Evolutionary conservation across 1,140 invertebrate species (phyloP), one percentile per base, ranked within the genome.

Genomic region (Aphis craccivora): DNA sequence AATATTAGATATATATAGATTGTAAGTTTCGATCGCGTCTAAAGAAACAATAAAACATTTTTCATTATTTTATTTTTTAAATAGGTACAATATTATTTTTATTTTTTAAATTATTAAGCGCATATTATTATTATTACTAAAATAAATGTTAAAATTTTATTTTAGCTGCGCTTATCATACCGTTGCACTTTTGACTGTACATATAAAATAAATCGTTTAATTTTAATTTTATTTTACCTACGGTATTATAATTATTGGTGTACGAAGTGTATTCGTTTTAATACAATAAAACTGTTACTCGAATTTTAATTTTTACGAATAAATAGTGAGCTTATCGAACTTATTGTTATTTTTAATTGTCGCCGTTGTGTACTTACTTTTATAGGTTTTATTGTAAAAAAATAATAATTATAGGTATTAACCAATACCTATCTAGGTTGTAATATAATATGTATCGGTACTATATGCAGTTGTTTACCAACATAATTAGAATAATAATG

Each of bases 231-330:
- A 53, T 60, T 67, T 67, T 67, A 67, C 30, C 30, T 67, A n/a
- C 60, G 1, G 14, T 22, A 14, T n/a, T 76, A n/a, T 76, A n/a
- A 76, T 76, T 76, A 76, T 76, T 35, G 60, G 60, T n/a, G 60
- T 18, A 67, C 60, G 30, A 67, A n/a, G 14, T 67, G 60, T 35
- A 76, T 76, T 76, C 30, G 60, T 76, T 76, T 18, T 76, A 37
- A 83, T 37, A 83, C 37, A 23, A 37, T 83, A 45, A 14, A 48
- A 48, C 45, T 87, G 86, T 87, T 89, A 89, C n/a, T 89, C 30
- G 43, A 53, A 89, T 89, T 53, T 53, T 51, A 48, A 51, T 51
- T 89, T 88, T n/a, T 89, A 89, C 51, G 9, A 89, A 55, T 37
- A 35, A 53, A 53, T 55, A 76, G 60, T 55, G 51, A 55, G 35